Percentiles rank a stretch among this genome's conserved stretches.
Evolutionary conservation across 2,797 vertebrate genomes (phyloP).

Genomic region (Dallia pectoralis): DNA sequence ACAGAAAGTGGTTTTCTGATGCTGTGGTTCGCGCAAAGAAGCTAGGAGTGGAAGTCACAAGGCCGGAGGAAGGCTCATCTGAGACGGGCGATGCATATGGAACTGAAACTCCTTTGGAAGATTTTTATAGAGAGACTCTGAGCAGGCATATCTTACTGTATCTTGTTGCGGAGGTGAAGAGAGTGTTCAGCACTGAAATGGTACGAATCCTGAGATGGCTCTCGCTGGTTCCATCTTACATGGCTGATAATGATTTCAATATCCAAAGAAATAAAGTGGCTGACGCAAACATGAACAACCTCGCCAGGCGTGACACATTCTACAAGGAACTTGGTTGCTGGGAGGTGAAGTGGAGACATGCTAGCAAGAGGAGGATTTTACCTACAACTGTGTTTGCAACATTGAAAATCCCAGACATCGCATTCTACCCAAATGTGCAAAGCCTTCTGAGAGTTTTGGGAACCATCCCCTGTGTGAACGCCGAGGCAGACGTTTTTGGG

Average conservation of each 20-base stretch:
- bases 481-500: constrained; percentile 85
- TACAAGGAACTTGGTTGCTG: constrained; percentile 96
- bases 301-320: constrained; percentile 91
- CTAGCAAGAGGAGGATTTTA: constrained; percentile 91
- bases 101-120: constrained; percentile 81
- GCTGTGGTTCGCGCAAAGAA: constrained; percentile 87
- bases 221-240: constrained; percentile 92
- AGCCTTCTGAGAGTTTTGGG: constrained; percentile 89
- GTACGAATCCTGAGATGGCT: constrained; percentile 91
- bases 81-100: constrained; percentile 67
- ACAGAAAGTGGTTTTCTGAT: constrained; percentile 97
- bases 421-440: constrained; percentile 95
- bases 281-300: constrained; percentile 90
- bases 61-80: constrained; percentile 78
- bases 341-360: constrained; percentile 97
- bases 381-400: constrained; percentile 92
- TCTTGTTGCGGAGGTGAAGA: constrained; percentile 89
- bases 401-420: constrained; percentile 92
- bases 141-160: constrained; percentile 88
- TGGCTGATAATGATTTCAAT: constrained; percentile 97
- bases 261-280: constrained; percentile 93
- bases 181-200: constrained; percentile 93
- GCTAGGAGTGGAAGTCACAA: constrained; percentile 82
- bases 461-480: constrained; percentile 90
- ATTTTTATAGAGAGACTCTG: constrained; percentile 88